phyloP scores from a whole-genome alignment of 2,113 vertebrate species.

The Pluvialis apricaria region DNA sequence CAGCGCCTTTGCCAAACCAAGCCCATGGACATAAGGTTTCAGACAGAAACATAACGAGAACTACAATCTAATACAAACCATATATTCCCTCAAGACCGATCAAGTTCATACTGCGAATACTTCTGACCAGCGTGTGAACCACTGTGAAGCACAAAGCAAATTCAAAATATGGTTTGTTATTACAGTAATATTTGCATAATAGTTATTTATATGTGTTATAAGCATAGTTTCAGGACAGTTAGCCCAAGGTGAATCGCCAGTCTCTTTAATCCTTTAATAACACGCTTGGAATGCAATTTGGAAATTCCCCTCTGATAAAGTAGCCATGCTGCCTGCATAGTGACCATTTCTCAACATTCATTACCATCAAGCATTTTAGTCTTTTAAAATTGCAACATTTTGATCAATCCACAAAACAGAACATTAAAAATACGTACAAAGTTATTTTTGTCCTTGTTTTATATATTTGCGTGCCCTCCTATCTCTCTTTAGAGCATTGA shows the following conservation, averaged over 20 bases:
- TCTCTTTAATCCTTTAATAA: constrained; percentile 19
- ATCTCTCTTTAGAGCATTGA: not conserved
- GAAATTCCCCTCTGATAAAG: constrained; percentile 3
- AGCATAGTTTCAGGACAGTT: constrained; percentile 9
- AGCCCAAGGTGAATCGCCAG: not conserved
- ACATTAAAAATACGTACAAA: not conserved
- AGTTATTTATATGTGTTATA: not conserved
- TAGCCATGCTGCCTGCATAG: not conserved
- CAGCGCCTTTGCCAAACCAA: not conserved
- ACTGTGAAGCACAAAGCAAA: not conserved
- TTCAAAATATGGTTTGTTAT: not conserved
- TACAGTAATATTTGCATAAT: not conserved
- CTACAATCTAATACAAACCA: too few relatives aligned
- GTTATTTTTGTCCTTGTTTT: not conserved
- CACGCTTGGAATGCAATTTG: not conserved
- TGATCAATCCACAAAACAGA: not conserved
- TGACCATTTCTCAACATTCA: not conserved
- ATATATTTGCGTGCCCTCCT: not conserved
- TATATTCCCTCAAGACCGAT: not conserved
- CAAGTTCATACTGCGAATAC: not conserved
- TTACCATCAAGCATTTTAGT: not conserved
- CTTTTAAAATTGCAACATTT: not conserved
- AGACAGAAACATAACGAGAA: not conserved
- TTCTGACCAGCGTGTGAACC: not conserved
- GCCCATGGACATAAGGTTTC: not conserved